A percentile compares a stretch with the other conserved stretches of the same genome.
phyloP scores from a whole-genome alignment of 2,888 invertebrate genomes.

The Nudaria mundana region DNA sequence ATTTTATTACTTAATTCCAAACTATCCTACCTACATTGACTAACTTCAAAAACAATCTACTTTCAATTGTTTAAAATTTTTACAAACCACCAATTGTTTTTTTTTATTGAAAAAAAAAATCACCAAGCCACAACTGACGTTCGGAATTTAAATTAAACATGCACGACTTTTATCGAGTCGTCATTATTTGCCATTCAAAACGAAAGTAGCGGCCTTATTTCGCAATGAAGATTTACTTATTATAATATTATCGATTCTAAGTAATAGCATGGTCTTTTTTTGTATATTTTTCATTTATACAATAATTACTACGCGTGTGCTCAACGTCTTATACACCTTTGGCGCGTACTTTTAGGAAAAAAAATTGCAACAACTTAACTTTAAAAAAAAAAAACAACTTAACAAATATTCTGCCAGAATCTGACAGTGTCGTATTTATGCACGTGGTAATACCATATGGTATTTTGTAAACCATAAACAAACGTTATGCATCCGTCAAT shows the following conservation, averaged over 20 bases:
- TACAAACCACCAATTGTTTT: slow-evolving; percentile 64
- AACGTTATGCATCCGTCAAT: background rate
- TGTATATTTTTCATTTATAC: slow-evolving; percentile 69
- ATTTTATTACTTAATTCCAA: slow-evolving; percentile 38
- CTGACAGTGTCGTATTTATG: slow-evolving; percentile 34
- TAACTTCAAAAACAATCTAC: slow-evolving; percentile 37
- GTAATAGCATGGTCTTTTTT: slow-evolving; percentile 61
- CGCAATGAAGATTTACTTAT: slow-evolving; percentile 23
- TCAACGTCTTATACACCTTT: slow-evolving; percentile 62
- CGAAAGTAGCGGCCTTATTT: slow-evolving; percentile 4
- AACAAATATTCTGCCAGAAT: slow-evolving; percentile 55
- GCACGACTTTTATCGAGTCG: background rate
- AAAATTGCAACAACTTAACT: slow-evolving; percentile 70
- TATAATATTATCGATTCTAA: slow-evolving; percentile 47
- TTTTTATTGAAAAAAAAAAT: slow-evolving; percentile 36
- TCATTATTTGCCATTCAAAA: slow-evolving; percentile 7
- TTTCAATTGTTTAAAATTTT: slow-evolving; percentile 48
- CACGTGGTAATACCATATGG: slow-evolving; percentile 6
- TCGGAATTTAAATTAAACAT: slow-evolving; percentile 2
- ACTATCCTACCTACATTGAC: slow-evolving; percentile 39
- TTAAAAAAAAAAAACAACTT: slow-evolving; percentile 72
- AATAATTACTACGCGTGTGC: slow-evolving; percentile 51
- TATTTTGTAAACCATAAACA: background rate
- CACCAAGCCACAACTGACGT: slow-evolving; percentile 18
- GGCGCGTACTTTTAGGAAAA: slow-evolving; percentile 66